Base-by-base conservation (phyloP, 2,113 vertebrate genomes). In the Tupaia tana region DNA sequence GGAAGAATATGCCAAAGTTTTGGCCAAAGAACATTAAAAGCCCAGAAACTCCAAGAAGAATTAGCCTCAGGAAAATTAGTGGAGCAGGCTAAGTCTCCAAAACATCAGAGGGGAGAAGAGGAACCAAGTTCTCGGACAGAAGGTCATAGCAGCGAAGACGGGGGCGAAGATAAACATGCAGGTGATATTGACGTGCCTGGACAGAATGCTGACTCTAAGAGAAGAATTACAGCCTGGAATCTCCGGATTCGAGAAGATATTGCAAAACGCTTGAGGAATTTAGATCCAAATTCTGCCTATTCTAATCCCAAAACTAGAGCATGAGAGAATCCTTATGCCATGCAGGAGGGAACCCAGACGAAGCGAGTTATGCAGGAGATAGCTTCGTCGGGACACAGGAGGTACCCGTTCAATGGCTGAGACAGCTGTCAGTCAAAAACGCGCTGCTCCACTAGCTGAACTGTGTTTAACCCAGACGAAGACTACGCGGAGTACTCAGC, bases 151-250 rank as follows among this genome's bases (percentile, higher is more conserved):
- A 99, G 99, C 79, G 99, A 99, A 95, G 99, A 99, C 91, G 99
- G 99, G 78, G 99, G 99, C 98, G 99, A 99, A 98, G 99, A 99
- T 95, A 99, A 99, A 97, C 99, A 99, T 0, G 99, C 99, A 34
- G 99, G 99, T 98, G 99, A 99, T 93, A 99, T 99, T 27, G 99
- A 99, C 96, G 99, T 99, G 99, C 99, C 99, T 0, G 99, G 99
- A 78, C 99, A 99, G 98, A 99, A 99, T 98, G 99, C 99, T 96
- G 99, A 99, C 98, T 99, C 99, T 1, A 99, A 99, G 96, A 99
- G 99, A 97, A 98, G 99, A 61, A 99, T 99, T 97, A 99, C 99
- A 19, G 99, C 99, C 92, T 98, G 99, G 81, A 99, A 99, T 96
- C 96, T 99, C 71, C 99, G 99, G 90, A 99, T 99, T 97, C 98